Percentiles rank a stretch among this genome's conserved stretches.
Conservation (phyloP, 2,113 vertebrate genomes). For the Holacanthus passer region DNA sequence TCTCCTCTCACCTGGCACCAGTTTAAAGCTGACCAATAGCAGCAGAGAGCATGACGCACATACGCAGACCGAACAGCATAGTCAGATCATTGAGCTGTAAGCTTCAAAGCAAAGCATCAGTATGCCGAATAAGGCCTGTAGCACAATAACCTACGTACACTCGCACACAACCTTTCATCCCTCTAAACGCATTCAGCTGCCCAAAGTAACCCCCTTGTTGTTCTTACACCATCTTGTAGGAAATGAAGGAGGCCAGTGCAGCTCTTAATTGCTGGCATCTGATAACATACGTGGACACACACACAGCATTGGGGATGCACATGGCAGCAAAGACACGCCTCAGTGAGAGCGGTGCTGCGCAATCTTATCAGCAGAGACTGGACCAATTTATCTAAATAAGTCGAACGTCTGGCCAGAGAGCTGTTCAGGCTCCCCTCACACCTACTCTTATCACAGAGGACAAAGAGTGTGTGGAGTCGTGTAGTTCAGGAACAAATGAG, state of each 20-base stretch:
- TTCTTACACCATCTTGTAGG: conserved; percentile 8
- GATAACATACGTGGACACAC: conserved; percentile 31
- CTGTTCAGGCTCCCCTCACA: conserved; percentile 65
- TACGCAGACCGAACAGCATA: neutral
- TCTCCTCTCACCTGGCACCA: neutral
- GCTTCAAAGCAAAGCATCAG: conserved; percentile 43
- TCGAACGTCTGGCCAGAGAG: neutral
- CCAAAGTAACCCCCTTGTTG: conserved; percentile 12
- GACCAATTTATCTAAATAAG: conserved; percentile 49
- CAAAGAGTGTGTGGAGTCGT: neutral
- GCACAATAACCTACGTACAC: neutral
- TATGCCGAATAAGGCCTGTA: conserved; percentile 5
- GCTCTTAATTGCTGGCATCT: conserved; percentile 46
- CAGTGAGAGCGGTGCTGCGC: neutral
- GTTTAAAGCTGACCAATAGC: conserved; percentile 6
- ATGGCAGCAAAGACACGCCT: neutral
- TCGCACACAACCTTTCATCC: conserved; percentile 15
- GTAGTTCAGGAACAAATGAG: neutral
- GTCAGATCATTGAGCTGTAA: neutral
- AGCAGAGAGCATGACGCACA: conserved; percentile 18
- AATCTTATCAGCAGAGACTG: conserved; percentile 59
- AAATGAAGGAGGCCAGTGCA: conserved; percentile 38
- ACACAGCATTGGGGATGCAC: neutral
- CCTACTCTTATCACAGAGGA: conserved; percentile 55
- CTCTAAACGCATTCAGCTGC: conserved; percentile 45